Evolutionary conservation across 2,888 invertebrate species (phyloP), one percentile per base, ranked within the genome.

Genomic region (Himalopsyche japonica): DNA sequence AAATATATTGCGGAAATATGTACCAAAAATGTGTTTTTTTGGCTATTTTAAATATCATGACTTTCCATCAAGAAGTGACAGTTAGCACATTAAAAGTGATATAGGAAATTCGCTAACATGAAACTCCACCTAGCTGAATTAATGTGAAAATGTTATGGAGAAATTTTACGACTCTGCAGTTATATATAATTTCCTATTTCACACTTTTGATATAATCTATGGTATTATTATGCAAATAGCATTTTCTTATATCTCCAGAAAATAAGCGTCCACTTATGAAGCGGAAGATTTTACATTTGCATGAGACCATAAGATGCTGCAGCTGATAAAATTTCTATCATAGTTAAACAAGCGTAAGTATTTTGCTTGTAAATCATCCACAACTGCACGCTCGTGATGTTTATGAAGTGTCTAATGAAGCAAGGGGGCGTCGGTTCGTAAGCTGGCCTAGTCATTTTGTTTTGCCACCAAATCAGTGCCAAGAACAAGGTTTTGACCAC

Each of bases 321-420:
- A 70, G 70, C 30, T 70, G 70, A 70, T 70, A 70, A 70, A 70
- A 70, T 70, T 70, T 70, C 70, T 30, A 70, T 70, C 70, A 70
- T 30, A 70, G 70, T 15, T 10, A 57, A 27, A 15, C 30, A 30
- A 43, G 24, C 27, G 70, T 27, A 15, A 70, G 70, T 70, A 79
- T 30, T 48, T 27, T 30, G 48, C 81, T 12, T 43, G 57, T 84
- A 84, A 84, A 82, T 84, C 82, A 84, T 84, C 47, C 37, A 48
- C 79, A 78, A 84, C 79, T 76, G 76, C 78, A 78, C 84, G 80
- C 49, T 82, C 34, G 32, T 77, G 81, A 79, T 79, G 76, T 76
- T 84, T 84, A 84, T 82, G 84, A 82, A 84, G 84, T 82, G 80
- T 83, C 83, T 80, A 57, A 82, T 37, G 57, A 77, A 82, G 49